Conservation (phyloP, 2,888 invertebrate species). For the Tuta absoluta region DNA sequence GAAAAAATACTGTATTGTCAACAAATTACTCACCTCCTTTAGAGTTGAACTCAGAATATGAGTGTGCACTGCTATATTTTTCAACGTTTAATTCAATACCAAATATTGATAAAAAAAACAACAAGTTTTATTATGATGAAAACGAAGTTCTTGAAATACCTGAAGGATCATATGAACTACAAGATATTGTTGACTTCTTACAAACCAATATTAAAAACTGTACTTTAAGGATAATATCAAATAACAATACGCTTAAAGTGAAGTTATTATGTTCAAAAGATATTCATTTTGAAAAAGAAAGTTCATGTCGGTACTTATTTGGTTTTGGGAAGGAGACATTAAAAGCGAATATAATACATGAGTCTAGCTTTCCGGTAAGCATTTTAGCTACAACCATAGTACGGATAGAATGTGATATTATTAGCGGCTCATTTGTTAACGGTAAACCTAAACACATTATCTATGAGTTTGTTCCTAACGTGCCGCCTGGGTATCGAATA, state of each 20-base stretch:
- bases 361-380: slow-evolving; percentile 21
- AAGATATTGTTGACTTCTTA: not conserved
- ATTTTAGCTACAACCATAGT: slow-evolving; percentile 26
- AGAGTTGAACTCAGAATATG: too few species aligned
- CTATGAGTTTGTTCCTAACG: slow-evolving; percentile 27
- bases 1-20: too few species aligned
- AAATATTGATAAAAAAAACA: too few species aligned
- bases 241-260: not conserved
- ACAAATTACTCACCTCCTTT: too few species aligned
- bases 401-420: too few species aligned
- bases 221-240: too few species aligned
- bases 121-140: too few species aligned
- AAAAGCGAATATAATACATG: slow-evolving; percentile 21
- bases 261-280: not conserved
- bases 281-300: not conserved
- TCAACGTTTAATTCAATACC: too few species aligned
- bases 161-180: not conserved
- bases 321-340: not conserved
- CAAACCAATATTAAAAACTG: too few species aligned
- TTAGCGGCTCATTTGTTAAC: slow-evolving; percentile 26
- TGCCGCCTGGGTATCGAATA: slow-evolving; percentile 23
- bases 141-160: too few species aligned
- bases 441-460: slow-evolving; percentile 25
- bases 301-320: too few species aligned
- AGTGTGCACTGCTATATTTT: too few species aligned